phyloP scores from a whole-genome alignment of 2,888 invertebrate genomes.

The Nasonovia ribisnigri region DNA sequence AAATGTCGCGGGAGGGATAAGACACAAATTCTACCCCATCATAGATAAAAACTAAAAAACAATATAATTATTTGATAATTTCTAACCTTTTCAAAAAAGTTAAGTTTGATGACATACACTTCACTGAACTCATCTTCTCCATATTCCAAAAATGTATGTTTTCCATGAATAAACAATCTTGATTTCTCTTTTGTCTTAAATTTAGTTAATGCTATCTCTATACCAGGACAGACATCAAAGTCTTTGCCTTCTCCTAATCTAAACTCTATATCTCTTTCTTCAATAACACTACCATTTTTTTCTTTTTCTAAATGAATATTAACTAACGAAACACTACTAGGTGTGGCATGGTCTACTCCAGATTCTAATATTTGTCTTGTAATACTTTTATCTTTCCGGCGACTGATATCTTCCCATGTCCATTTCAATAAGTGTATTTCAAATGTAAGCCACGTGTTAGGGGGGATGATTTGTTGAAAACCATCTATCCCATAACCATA shows the following conservation, averaged over 20 bases:
- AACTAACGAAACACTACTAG: constrained; percentile 86
- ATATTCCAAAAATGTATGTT: constrained; percentile 86
- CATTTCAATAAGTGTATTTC: constrained; percentile 91
- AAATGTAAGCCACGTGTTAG: constrained; percentile 88
- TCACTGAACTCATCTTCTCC: constrained; percentile 80
- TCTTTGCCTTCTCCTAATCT: constrained; percentile 83
- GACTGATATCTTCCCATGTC: constrained; percentile 90
- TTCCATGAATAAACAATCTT: constrained; percentile 79
- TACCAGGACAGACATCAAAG: constrained; percentile 81
- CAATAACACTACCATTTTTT: constrained; percentile 79
- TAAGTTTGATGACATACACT: constrained; percentile 85
- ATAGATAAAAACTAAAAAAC: background rate
- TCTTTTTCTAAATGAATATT: constrained; percentile 82
- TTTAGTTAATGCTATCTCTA: constrained; percentile 85
- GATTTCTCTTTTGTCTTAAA: constrained; percentile 87
- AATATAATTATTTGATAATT: background rate
- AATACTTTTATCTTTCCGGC: constrained; percentile 86
- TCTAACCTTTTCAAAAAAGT: constrained; percentile 81
- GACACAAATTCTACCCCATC: too few relatives aligned
- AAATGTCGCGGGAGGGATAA: too few relatives aligned
- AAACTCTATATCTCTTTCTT: constrained; percentile 86
- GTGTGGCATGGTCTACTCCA: constrained; percentile 81
- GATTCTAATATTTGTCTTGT: constrained; percentile 78
- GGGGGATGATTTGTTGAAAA: constrained; percentile 89
- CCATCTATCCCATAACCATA: constrained; percentile 92